These are phyloP conservation scores for Caenorhabditis remanei DNA, from an alignment of 1,140 invertebrate genomes.

Conservation along the genomic window DNA sequence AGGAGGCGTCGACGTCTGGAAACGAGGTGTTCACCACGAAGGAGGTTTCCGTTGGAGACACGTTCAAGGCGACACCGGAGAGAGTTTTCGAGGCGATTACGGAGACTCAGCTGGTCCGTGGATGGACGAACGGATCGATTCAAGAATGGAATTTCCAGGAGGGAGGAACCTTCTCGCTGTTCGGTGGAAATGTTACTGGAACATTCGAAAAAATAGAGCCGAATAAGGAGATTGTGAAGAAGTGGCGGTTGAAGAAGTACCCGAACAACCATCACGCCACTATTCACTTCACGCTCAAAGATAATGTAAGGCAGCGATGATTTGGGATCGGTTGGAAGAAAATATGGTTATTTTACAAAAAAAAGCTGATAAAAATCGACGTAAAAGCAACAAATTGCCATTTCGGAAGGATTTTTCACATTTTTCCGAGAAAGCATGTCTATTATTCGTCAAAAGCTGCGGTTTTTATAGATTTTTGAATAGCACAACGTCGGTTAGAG, in stretches of 20 bases:
- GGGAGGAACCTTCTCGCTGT: constrained; percentile 90
- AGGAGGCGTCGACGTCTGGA: constrained; percentile 61
- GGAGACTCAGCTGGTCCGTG: constrained; percentile 85
- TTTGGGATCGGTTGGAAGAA: no score
- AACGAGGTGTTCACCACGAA: constrained; percentile 58
- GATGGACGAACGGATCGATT: constrained; percentile 80
- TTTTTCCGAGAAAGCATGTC: no score
- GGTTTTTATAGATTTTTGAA: no score
- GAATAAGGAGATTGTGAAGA: constrained; percentile 88
- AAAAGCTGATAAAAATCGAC: no score
- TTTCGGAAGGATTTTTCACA: no score
- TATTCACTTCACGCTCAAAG: constrained; percentile 80
- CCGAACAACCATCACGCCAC: constrained; percentile 90
- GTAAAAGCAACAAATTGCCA: no score
- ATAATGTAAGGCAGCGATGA: constrained; percentile 64
- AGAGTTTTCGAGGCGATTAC: constrained; percentile 72
- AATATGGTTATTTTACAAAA: no score
- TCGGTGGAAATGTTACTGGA: constrained; percentile 91
- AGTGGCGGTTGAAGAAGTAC: constrained; percentile 95
- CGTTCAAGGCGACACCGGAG: constrained; percentile 74
- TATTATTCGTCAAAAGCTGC: no score
- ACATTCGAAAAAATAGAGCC: constrained; percentile 88
- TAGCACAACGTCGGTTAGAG: no score
- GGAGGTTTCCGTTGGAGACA: constrained; percentile 60
- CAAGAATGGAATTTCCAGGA: constrained; percentile 84